Base-by-base conservation (phyloP, 1,140 invertebrate genomes). In the Thrips palmi region DNA sequence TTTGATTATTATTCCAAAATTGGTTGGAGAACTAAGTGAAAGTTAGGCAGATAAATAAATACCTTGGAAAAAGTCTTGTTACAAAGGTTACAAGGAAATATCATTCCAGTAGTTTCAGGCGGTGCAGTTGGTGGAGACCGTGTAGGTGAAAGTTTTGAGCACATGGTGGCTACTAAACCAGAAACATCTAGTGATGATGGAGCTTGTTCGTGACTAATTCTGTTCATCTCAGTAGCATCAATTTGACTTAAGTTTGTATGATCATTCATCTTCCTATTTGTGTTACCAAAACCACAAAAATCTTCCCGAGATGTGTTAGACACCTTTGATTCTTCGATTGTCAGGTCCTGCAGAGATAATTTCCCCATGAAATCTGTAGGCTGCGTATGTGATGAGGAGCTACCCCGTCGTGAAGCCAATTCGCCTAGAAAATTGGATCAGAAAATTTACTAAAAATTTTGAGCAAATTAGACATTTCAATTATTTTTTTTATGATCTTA, bases 1-100 rank as follows among this genome's bases (percentile, higher is more conserved):
- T 6, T 23, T 15, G 14, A 42, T 21, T 42, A 5, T n/a, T 31
- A 23, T 28, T 14, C 12, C 40, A 24, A 4, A 17, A 7, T 25
- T 19, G 28, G 37, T 24, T 40, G 32, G 33, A 40, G 23, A 33
- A 30, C 25, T 38, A 4, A 19, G 11, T 36, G 18, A 7, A 25
- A n/a, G 11, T 37, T 12, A 17, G 28, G 6, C 18, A 41, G 6
- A 31, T 18, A 14, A 20, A 1, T 10, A 4, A 31, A 34, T 44
- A 66, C 64, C 49, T 65, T 67, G 43, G 58, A 64, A 39, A 67
- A 67, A 37, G 50, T 53, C 47, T 67, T 67, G 10, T 56, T 57
- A 47, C 64, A 67, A 10, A 56, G 55, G 2, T 38, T 27, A 31
- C 51, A 52, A n/a, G 57, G 55, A 46, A 56, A 63, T 19, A 54